Percentiles rank a stretch among this genome's conserved stretches.
These are phyloP conservation scores for Trinectes maculatus DNA, from an alignment of 2,113 vertebrate species.

Conservation along the genomic window DNA sequence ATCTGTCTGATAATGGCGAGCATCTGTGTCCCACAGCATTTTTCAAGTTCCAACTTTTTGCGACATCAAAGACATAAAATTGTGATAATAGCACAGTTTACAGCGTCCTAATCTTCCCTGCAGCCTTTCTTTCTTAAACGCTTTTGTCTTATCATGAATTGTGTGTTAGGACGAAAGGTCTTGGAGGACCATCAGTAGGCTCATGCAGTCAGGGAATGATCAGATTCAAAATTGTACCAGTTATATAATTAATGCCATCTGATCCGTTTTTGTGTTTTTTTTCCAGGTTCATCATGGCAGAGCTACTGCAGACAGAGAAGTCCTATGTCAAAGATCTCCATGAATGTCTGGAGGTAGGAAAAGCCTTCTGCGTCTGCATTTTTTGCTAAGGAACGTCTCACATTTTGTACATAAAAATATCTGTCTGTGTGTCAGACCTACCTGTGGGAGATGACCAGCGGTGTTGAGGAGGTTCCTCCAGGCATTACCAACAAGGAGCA, in stretches of 20 bases:
- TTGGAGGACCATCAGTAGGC: neutral
- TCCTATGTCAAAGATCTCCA: conserved; percentile 96
- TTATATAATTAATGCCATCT: neutral
- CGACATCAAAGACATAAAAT: conserved; percentile 1
- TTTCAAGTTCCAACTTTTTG: neutral
- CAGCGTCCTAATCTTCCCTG: neutral
- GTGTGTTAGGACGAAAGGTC: neutral
- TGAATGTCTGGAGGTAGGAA: conserved; percentile 92
- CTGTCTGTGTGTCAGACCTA: conserved; percentile 85
- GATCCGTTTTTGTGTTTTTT: neutral
- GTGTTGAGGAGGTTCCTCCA: conserved; percentile 93
- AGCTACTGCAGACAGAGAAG: conserved; percentile 97
- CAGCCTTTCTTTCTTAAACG: neutral
- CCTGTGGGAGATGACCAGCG: conserved; percentile 97
- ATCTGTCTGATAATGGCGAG: neutral
- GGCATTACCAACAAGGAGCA: conserved; percentile 95
- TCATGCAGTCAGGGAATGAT: neutral
- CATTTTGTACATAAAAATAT: no score
- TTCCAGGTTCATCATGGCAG: conserved; percentile 96
- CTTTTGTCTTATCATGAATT: neutral
- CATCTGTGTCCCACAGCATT: neutral
- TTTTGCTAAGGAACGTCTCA: no score
- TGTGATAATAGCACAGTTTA: neutral
- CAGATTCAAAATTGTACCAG: neutral
- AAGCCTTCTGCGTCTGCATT: neutral